Conservation (phyloP, 2,113 vertebrate genomes). For the Neolamprologus sp. region DNA sequence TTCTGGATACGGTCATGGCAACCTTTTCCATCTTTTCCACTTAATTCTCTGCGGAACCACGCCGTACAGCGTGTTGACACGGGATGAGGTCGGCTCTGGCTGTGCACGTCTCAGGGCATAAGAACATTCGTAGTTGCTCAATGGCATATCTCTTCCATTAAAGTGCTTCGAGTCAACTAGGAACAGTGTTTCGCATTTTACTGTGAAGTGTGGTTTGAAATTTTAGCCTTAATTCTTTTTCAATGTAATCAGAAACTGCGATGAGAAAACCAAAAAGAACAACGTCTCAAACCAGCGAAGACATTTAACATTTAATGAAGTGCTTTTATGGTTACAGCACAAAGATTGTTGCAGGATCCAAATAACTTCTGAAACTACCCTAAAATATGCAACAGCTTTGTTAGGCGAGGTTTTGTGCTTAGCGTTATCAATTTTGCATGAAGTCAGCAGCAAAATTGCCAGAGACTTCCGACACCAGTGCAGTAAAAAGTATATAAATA, state of each 20-base stretch:
- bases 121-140: neutral
- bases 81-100: neutral
- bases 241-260: neutral
- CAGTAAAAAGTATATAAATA: conserved; percentile 38
- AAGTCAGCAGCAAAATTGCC: conserved; percentile 8
- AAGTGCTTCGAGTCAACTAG: neutral
- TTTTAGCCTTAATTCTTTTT: neutral
- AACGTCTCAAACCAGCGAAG: neutral
- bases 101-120: neutral
- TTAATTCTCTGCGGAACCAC: neutral
- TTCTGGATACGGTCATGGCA: neutral
- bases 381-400: conserved; percentile 55
- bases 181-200: neutral
- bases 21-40: neutral
- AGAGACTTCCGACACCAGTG: neutral
- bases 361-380: conserved; percentile 5
- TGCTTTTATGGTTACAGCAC: neutral
- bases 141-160: neutral
- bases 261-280: conserved; percentile 14
- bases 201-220: neutral
- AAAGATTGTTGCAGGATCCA: conserved; percentile 15
- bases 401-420: conserved; percentile 26
- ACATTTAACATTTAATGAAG: conserved; percentile 33
- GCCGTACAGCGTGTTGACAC: neutral
- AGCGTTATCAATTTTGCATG: conserved; percentile 44